Evolutionary conservation across 2,888 invertebrate species (phyloP), one percentile per base, ranked within the genome.

Genomic region (Ichneumoninae sp.): DNA sequence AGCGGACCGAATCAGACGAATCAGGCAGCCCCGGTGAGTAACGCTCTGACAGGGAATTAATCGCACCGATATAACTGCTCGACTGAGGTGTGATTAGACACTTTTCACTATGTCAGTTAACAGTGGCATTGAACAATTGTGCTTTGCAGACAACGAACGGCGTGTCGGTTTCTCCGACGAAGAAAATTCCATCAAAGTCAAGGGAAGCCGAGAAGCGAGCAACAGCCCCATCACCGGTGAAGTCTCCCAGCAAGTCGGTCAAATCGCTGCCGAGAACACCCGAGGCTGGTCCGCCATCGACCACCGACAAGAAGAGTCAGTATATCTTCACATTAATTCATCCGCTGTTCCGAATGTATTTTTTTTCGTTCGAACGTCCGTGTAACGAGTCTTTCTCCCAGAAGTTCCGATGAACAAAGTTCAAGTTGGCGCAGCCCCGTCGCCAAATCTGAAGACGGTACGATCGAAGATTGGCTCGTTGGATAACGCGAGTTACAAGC

Each of bases 341-440:
- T 60, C 16, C 60, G 60, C 16, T 13, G 52, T 7, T 8, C 1
- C 52, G 19, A 54, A 19, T 52, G 1, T 19, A 13, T 7, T 54
- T 54, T n/a, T 22, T 8, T n/a, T 54, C 19, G 52, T 1, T 54
- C 52, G 13, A 16, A 54, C 69, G 80, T 66, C 30, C 54, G 19
- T 40, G n/a, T 75, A 75, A 78, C 68, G 26, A 50, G 47, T 80
- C 75, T 83, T 84, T 85, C 81, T 94, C 94, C 40, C 94, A 97
- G 96, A 96, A 95, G 94, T 98, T 91, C 97, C 98, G 87, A 98
- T 98, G 97, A 98, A 98, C 94, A 98, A 98, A 95, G 94, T 98
- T 85, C 97, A 98, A 95, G 98, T 98, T 69, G 98, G 98, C 75
- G 96, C 97, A 89, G 97, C 97, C 79, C 98, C 98, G 81, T 98